Percentiles rank a stretch among this genome's conserved stretches.
phyloP scores from a whole-genome alignment of 2,888 invertebrate genomes.

The Cataglyphis albicans region DNA sequence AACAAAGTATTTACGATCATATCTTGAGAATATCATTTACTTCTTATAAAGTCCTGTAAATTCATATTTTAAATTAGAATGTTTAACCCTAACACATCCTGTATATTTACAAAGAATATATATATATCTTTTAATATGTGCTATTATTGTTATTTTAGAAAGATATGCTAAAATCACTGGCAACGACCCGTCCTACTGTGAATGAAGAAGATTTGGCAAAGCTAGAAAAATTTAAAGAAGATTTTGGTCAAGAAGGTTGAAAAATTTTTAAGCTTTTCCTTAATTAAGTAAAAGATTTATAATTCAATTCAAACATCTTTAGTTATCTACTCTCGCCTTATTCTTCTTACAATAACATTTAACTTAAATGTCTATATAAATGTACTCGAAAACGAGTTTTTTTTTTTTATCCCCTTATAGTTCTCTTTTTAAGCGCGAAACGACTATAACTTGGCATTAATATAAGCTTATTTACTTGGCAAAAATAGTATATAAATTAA shows the following conservation, averaged over 20 bases:
- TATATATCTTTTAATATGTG: constrained; percentile 8
- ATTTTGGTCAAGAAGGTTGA: constrained; percentile 99
- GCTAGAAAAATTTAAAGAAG: constrained; percentile 97
- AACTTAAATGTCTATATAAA: constrained; percentile 65
- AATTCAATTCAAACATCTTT: constrained; percentile 64
- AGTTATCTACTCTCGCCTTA: constrained; percentile 79
- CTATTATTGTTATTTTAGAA: constrained; percentile 87
- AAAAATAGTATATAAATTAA: constrained; percentile 59
- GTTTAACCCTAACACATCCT: not conserved
- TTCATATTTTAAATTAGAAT: not conserved
- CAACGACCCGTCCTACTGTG: constrained; percentile 98
- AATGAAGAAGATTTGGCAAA: constrained; percentile 98
- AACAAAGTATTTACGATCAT: not conserved
- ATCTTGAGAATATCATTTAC: not conserved
- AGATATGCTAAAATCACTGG: constrained; percentile 96
- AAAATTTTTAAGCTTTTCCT: constrained; percentile 69
- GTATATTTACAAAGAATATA: not conserved
- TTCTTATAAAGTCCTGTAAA: not conserved
- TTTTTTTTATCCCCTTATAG: not conserved
- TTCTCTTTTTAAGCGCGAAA: constrained; percentile 53
- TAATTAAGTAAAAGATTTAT: constrained; percentile 65
- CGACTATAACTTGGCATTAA: constrained; percentile 46
- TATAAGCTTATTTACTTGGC: constrained; percentile 66
- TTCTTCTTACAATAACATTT: constrained; percentile 67
- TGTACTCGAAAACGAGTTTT: constrained; percentile 51